These are phyloP conservation scores for Syritta pipiens DNA, from an alignment of 2,888 invertebrate genomes.

Conservation along the genomic window DNA sequence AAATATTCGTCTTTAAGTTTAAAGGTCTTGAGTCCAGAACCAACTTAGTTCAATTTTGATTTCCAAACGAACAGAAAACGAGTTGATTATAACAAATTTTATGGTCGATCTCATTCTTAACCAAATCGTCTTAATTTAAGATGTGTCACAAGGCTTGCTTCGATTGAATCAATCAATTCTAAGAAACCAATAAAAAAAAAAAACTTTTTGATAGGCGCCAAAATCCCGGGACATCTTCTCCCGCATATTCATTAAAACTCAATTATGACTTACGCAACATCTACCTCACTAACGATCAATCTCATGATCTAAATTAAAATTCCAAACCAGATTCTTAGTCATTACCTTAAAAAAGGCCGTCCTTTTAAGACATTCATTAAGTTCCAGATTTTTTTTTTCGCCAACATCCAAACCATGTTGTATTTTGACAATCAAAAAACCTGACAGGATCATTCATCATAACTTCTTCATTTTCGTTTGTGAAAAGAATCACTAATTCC, in stretches of 20 bases:
- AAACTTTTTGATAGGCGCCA: neutral
- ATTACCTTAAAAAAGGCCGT: neutral
- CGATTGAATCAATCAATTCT: too few relatives aligned
- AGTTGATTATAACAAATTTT: too few relatives aligned
- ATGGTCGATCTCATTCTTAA: too few relatives aligned
- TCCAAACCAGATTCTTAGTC: neutral
- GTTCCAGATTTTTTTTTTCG: neutral
- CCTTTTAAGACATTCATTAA: neutral
- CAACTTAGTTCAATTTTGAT: too few relatives aligned
- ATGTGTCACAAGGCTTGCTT: too few relatives aligned
- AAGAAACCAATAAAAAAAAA: neutral
- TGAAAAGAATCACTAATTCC: slow-evolving; percentile 23
- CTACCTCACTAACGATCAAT: neutral
- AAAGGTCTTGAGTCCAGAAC: too few relatives aligned
- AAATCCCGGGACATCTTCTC: neutral
- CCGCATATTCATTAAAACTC: neutral
- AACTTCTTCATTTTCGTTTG: slow-evolving; percentile 27
- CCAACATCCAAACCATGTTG: neutral
- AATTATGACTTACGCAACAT: neutral
- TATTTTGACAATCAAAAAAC: neutral
- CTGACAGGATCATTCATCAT: slow-evolving; percentile 28
- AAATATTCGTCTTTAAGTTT: too few relatives aligned
- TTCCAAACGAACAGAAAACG: too few relatives aligned
- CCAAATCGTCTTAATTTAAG: too few relatives aligned
- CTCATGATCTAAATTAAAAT: slow-evolving; percentile 1